Conservation (phyloP, 2,888 invertebrate species). For the Julus scanicus region DNA sequence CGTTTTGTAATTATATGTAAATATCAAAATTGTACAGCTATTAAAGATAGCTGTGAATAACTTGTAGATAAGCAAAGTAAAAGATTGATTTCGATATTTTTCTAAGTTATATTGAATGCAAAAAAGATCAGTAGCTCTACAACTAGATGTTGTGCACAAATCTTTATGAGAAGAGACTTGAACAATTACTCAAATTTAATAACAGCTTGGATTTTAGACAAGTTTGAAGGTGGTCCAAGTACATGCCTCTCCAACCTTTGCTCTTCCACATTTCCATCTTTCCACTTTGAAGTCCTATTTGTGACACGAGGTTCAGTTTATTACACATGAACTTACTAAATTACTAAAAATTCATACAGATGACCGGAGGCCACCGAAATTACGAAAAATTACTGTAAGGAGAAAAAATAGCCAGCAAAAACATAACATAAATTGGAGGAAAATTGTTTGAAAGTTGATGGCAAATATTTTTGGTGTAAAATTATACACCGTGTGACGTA, state of each 20-base stretch:
- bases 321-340: slow-evolving; percentile 17
- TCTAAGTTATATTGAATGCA: too few species aligned
- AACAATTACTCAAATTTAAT: background rate
- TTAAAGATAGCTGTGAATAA: too few species aligned
- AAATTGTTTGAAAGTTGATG: background rate
- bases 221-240: background rate
- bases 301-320: background rate
- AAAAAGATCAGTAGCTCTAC: too few species aligned
- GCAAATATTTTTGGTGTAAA: background rate
- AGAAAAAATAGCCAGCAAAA: background rate
- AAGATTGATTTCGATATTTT: too few species aligned
- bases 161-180: too few species aligned
- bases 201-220: background rate
- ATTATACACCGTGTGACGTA: slow-evolving; percentile 1
- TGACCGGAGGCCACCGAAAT: background rate
- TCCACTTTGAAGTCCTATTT: background rate
- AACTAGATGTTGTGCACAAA: too few species aligned
- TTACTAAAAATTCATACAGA: background rate
- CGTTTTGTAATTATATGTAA: too few species aligned
- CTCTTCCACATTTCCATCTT: background rate
- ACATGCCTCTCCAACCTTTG: background rate
- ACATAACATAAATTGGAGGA: background rate
- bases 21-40: too few species aligned
- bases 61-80: too few species aligned
- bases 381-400: background rate